Base-by-base conservation (phyloP, 2,113 vertebrate species). In the Toxostoma redivivum region DNA sequence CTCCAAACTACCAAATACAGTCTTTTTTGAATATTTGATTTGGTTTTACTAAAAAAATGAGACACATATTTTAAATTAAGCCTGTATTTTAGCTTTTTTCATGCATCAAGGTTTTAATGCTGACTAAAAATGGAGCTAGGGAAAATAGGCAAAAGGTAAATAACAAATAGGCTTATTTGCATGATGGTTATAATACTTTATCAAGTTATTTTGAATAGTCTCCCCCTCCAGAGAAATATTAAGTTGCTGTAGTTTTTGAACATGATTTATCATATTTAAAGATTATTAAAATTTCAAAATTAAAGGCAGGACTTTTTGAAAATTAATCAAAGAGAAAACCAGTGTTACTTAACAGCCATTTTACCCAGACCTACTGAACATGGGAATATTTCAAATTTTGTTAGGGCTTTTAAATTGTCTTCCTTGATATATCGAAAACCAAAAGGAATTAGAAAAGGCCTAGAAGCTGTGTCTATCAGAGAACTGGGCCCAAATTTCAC, bases 171-270 rank as follows among this genome's bases (percentile, higher is more conserved):
- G n/a, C 15, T 65, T 80, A 17, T 87, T 56, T 64, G 50, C n/a
- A 40, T 76, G 53, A 72, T 15, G 4, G 27, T 57, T 71, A 33
- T 53, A 47, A 69, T 45, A 69, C 12, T 67, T 61, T 5, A 64
- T 17, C 11, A 54, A 72, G 10, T 57, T 88, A 45, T n/a, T 90
- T 66, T 72, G 7, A 73, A 35, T 77, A 60, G 50, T 57, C 12
- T 45, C 5, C 3, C 1, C 5, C 4, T 15, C 6, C 0, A 0
- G 7, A 65, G 42, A 61, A 70, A 28, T 71, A 58, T 7, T 54
- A 56, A 80, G 30, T 35, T 82, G 7, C 37, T 84, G 11, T 60
- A 38, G 3, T 25, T 69, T 80, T 28, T 62, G 25, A 80, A 88
- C 12, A 42, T 11, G 23, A 58, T 40, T 88, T 54, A 35, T 56